A percentile compares a stretch with the other conserved stretches of the same genome.
phyloP scores from a whole-genome alignment of 1,140 invertebrate genomes.

The Steinernema khuongi region DNA sequence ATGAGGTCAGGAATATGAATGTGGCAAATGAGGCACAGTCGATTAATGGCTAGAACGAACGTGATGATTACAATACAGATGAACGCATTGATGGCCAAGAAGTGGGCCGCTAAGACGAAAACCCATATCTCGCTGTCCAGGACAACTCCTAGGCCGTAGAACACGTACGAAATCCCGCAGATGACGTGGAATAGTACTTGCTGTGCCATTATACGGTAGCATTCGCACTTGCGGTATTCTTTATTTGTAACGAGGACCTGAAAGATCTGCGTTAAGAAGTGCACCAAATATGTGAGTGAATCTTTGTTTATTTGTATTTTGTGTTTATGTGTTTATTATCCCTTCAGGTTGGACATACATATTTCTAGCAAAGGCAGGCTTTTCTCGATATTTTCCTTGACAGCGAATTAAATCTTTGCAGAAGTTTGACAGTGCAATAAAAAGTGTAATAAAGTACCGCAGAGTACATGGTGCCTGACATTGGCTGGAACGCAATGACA shows the following conservation, averaged over 20 bases:
- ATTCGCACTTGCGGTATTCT: background rate
- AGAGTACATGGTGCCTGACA: too few relatives aligned
- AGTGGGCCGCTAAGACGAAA: background rate
- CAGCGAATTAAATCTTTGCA: background rate
- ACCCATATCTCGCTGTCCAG: background rate
- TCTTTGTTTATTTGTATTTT: too few relatives aligned
- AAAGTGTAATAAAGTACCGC: too few relatives aligned
- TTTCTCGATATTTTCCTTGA: too few relatives aligned
- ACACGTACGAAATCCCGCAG: background rate
- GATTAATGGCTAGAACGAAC: background rate
- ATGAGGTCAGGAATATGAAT: background rate
- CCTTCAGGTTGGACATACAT: too few relatives aligned
- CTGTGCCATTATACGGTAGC: conserved; percentile 3
- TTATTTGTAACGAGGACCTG: background rate
- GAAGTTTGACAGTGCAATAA: background rate
- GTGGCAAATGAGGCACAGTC: background rate
- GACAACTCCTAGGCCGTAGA: background rate
- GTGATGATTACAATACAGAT: background rate
- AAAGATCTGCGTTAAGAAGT: too few relatives aligned
- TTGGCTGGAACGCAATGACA: too few relatives aligned
- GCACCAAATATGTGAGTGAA: too few relatives aligned
- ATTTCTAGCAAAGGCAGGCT: too few relatives aligned
- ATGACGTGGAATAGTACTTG: background rate
- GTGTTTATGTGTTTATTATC: too few relatives aligned
- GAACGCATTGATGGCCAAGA: background rate